phyloP scores from a whole-genome alignment of 1,140 invertebrate species.

The Eufriesea mexicana region DNA sequence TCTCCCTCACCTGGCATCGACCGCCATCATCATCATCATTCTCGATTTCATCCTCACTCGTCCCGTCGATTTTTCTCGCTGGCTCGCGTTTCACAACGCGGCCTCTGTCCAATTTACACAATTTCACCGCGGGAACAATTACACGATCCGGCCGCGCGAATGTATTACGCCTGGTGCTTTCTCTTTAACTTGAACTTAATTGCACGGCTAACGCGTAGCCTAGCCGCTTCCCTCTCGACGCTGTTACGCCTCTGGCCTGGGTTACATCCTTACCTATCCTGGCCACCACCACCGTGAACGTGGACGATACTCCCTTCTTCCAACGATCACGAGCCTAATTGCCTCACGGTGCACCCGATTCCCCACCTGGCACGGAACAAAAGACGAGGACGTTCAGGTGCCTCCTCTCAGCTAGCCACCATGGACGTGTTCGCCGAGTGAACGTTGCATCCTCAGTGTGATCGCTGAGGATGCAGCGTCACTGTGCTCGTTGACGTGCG shows the following conservation, averaged over 20 bases:
- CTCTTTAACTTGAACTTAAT: constrained; percentile 54
- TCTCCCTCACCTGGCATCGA: not conserved
- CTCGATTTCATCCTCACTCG: constrained; percentile 21
- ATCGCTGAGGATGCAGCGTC: constrained; percentile 46
- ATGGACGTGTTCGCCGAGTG: not conserved
- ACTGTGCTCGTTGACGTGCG: constrained; percentile 9
- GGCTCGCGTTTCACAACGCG: not conserved
- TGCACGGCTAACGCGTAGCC: constrained; percentile 10
- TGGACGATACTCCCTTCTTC: not conserved
- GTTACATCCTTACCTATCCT: constrained; percentile 14
- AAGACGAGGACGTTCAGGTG: not conserved
- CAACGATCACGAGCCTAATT: not conserved
- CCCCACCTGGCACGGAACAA: not conserved
- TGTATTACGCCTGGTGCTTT: constrained; percentile 42
- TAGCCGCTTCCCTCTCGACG: constrained; percentile 33
- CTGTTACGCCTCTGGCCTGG: not conserved
- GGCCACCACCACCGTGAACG: not conserved
- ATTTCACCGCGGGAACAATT: constrained; percentile 51
- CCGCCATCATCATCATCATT: not conserved
- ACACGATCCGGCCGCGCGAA: constrained; percentile 14
- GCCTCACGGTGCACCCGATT: not conserved
- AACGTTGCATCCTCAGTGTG: constrained; percentile 15
- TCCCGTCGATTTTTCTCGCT: not conserved
- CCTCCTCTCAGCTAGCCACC: not conserved
- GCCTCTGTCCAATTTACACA: constrained; percentile 36